A percentile compares a stretch with the other conserved stretches of the same genome.
phyloP scores from a whole-genome alignment of 2,888 invertebrate species.

The Sturmia bella region DNA sequence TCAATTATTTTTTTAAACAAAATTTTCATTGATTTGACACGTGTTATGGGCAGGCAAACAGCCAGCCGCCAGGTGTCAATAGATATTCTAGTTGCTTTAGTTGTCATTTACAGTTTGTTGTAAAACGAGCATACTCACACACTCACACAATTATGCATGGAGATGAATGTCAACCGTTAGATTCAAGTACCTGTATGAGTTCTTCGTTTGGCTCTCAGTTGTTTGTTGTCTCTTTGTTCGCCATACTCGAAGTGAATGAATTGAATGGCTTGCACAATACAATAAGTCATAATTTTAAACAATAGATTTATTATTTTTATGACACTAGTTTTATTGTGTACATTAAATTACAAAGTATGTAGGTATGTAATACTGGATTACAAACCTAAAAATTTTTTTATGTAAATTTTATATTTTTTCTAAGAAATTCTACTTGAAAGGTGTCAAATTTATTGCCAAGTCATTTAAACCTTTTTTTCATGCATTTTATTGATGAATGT shows the following conservation, averaged over 20 bases:
- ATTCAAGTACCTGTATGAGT: slow-evolving; percentile 39
- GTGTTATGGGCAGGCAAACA: slow-evolving; percentile 39
- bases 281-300: slow-evolving; percentile 45
- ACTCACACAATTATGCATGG: neutral
- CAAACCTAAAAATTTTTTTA: slow-evolving; percentile 2
- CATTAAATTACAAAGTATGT: slow-evolving; percentile 41
- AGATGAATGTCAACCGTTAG: slow-evolving; percentile 29
- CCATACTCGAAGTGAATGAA: neutral
- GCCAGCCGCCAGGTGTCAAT: slow-evolving; percentile 43
- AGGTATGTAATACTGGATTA: slow-evolving; percentile 28
- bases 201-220: slow-evolving; percentile 4
- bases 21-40: slow-evolving; percentile 60
- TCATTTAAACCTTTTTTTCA: slow-evolving; percentile 22
- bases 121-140: too few species aligned
- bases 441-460: slow-evolving; percentile 31
- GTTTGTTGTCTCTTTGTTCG: neutral
- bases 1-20: slow-evolving; percentile 5
- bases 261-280: neutral
- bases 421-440: slow-evolving; percentile 26
- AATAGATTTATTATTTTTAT: slow-evolving; percentile 26
- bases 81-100: slow-evolving; percentile 27
- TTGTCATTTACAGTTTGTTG: slow-evolving; percentile 35
- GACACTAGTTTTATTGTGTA: slow-evolving; percentile 10
- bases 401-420: slow-evolving; percentile 9
- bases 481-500: slow-evolving; percentile 25